Base-by-base conservation (phyloP, 2,888 invertebrate genomes). In the Cheilosia vulpina region DNA sequence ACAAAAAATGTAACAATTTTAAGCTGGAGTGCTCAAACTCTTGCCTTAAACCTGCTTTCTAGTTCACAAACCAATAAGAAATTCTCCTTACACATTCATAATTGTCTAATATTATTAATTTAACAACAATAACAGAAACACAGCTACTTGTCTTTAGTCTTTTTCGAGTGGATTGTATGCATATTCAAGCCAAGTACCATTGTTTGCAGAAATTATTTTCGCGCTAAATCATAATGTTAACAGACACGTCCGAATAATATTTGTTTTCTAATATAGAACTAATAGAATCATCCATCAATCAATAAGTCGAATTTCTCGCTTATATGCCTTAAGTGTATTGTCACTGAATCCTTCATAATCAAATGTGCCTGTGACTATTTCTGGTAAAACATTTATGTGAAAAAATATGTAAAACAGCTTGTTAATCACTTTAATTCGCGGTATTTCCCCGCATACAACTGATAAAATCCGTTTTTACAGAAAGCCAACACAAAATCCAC, bases 381-480 rank as follows among this genome's bases (percentile, higher is more conserved):
- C 21, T 34, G 9, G 3, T 15, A 47, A 34, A 45, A 34, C 1
- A 31, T 47, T 13, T 15, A 43, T 19, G 9, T 7, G n/a, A 31
- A 31, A 43, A 45, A 9, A 34, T 6, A 41, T 13, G 1, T 11
- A 11, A n/a, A 27, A 17, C 15, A 53, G 31, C 13, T 15, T 50
- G 50, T 50, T 15, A 53, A 53, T 53, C 19, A 52, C n/a, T 52
- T 24, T 3, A 65, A 38, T 21, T 38, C 13, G 13, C 15, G 55
- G 53, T 55, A 55, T 68, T 55, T 27, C 55, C 53, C n/a, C 17
- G 50, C 65, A 52, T 52, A 11, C 21, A 38, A 34, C 50, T n/a
- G 9, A 1, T 7, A 7, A 68, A 53, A 24, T 76, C 45, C 38
- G 34, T 60, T 55, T 38, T 38, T 55, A 5, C 38, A 34, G 41